Base-by-base conservation (phyloP, 2,113 vertebrate genomes). In the Drymodes brunneopygia region DNA sequence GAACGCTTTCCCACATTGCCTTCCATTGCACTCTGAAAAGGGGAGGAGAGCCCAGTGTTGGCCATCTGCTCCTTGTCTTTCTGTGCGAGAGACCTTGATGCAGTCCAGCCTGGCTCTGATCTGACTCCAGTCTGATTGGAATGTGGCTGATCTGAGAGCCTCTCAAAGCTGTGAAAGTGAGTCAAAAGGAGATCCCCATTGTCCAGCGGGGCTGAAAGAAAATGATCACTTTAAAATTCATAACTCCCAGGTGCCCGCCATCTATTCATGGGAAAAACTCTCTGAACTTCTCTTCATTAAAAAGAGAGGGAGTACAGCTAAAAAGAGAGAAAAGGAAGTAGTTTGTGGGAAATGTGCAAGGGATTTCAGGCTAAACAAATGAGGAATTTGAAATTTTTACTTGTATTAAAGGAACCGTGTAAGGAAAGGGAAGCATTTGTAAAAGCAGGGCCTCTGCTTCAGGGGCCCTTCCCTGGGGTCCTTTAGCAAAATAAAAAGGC, bases 11-110 rank as follows among this genome's bases (percentile, higher is more conserved):
- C 98, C 98, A 98, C 98, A 98, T 98, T 95, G 98, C 98, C 95
- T 97, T 98, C 98, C 98, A 98, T 98, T 98, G 98, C 98, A 45
- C 81, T 93, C 98, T 99, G 98, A 99, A 99, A 99, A 98, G 99
- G 98, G 98, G 98, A 98, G 98, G 98, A 98, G 98, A 97, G 97
- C 97, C 98, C 97, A 98, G 98, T 98, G 98, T 98, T 97, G 98
- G 98, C 99, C 99, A 99, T 99, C 99, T 99, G 99, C 99, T 99
- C 98, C 98, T 97, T 98, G 99, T 99, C 99, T 99, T 99, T 99
- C 98, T 99, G 97, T 98, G 95, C 11, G 81, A 75, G 98, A 98
- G 98, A 98, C 98, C 98, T 98, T 96, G 98, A 98, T 97, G 98
- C 98, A 98, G 98, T 98, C 97, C 97, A 98, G 98, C 98, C 96